Percentiles rank a stretch among this genome's conserved stretches.
These are phyloP conservation scores for Pangasius macronema DNA, from an alignment of 2,797 vertebrate species.

Conservation along the genomic window DNA sequence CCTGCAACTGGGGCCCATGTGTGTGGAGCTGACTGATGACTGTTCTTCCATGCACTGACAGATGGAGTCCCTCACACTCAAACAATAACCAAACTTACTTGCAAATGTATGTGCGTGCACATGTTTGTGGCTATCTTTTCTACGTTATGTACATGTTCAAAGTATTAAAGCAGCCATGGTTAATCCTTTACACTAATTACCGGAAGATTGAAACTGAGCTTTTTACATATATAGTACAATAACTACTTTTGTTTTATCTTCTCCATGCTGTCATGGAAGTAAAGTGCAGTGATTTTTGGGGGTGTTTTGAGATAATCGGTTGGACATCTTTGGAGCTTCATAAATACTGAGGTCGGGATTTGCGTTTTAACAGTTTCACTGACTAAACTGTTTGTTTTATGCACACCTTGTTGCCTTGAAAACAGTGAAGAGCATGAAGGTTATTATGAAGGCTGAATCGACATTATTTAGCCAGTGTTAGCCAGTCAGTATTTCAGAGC, in stretches of 20 bases:
- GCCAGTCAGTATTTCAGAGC: constrained; percentile 30
- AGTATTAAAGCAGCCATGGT: not conserved
- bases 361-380: constrained; percentile 56
- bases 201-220: not conserved
- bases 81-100: constrained; percentile 40
- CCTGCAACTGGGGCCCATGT: constrained; percentile 47
- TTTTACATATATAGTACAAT: not conserved
- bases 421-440: constrained; percentile 13
- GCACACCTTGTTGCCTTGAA: not conserved
- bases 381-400: constrained; percentile 19
- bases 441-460: constrained; percentile 44
- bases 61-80: constrained; percentile 48
- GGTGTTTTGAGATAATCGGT: constrained; percentile 39
- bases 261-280: constrained; percentile 52
- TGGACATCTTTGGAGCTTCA: constrained; percentile 53
- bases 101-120: constrained; percentile 10
- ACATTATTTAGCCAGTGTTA: constrained; percentile 37
- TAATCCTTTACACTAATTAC: not conserved
- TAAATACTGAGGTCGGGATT: constrained; percentile 49
- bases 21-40: constrained; percentile 50
- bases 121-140: constrained; percentile 4
- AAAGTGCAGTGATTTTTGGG: constrained; percentile 54
- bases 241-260: constrained; percentile 38
- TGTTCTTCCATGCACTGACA: constrained; percentile 42
- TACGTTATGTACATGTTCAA: not conserved